Evolutionary conservation across 1,140 invertebrate genomes (phyloP), one percentile per base, ranked within the genome.

Genomic region (Microplitis demolitor): DNA sequence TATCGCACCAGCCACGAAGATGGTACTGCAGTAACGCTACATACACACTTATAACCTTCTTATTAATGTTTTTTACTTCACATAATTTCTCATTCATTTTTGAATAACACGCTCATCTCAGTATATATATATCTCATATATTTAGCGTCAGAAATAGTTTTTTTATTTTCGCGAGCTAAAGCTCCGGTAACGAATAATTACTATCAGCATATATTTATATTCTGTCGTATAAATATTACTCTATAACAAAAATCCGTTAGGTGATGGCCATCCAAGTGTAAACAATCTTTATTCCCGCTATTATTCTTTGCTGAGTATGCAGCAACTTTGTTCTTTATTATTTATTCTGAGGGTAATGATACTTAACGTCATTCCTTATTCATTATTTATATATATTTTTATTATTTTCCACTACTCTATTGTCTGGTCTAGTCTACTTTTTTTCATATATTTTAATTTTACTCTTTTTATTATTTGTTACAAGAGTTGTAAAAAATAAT

Each of bases 1-100:
- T 89, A 92, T 70, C 86, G 89, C 66, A 89, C 84, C 77, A 84
- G 86, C 76, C 85, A 89, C 80, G 90, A 91, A 83, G 91, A 91
- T 93, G 92, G 85, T 93, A 93, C 80, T 93, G 92, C 83, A 88
- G 89, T 75, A 90, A 90, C 33, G 91, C 92, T 79, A 91, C 91
- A 75, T 92, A 93, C 79, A 92, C 71, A 75, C 45, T 69, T 73
- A 71, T 4, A 69, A 72, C 60, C 50, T 56, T 77, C 71, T 80
- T 68, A 70, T 73, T 68, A 71, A 66, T 53, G 35, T 35, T 37
- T 66, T 16, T 8, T 53, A 53, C 51, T 64, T 50, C 67, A 60
- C 60, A 63, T 24, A 24, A 24, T 24, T 24, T 24, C 0, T 24
- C 24, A 24, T 24, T 24, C 24, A 24, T 24, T 24, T 24, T 24